phyloP scores from a whole-genome alignment of 2,113 vertebrate genomes.

The Prolemur simus region DNA sequence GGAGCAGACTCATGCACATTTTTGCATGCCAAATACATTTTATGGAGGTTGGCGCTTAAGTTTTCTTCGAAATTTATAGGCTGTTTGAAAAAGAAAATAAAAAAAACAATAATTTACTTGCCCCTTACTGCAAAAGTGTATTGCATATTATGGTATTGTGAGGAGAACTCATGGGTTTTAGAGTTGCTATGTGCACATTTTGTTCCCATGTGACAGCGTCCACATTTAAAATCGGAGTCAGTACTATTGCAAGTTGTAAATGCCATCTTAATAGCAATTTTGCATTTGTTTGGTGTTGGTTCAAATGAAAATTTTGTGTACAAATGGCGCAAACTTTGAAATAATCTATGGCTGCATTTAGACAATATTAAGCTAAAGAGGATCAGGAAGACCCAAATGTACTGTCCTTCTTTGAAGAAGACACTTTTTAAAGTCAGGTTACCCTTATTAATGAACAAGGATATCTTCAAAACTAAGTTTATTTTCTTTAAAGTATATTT shows the following conservation, averaged over 20 bases:
- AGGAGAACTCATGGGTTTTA: background rate
- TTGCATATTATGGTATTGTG: too few species aligned
- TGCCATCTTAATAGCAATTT: background rate
- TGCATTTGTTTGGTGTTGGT: background rate
- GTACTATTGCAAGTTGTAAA: background rate
- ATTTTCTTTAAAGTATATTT: background rate
- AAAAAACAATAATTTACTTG: background rate
- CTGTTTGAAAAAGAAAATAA: background rate
- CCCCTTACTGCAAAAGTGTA: background rate
- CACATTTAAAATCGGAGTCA: background rate
- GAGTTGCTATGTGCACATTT: background rate
- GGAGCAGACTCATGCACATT: background rate
- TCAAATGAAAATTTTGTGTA: background rate
- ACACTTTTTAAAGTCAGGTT: background rate
- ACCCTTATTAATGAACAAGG: background rate
- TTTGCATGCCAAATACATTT: background rate
- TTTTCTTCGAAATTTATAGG: background rate
- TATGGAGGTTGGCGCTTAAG: background rate
- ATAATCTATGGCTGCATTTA: background rate
- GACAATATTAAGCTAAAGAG: background rate
- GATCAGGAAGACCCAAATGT: background rate
- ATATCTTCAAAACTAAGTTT: background rate
- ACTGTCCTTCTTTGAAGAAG: background rate
- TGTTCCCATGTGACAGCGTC: background rate
- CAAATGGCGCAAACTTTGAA: background rate